Base-by-base conservation (phyloP, 2,797 vertebrate genomes). In the Phrynocephalus forsythii region DNA sequence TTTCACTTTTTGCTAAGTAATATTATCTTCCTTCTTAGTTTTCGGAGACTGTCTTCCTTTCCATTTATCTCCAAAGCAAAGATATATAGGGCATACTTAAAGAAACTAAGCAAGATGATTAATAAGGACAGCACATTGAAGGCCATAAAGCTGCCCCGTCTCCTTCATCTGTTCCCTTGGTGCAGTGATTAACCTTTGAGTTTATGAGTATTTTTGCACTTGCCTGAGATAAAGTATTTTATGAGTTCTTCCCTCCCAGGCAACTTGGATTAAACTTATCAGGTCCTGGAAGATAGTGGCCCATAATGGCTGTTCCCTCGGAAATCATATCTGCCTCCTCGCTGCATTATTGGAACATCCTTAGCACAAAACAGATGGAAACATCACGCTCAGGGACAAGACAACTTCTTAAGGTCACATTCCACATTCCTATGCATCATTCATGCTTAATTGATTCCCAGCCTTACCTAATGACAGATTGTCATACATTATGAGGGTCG, bases 181-280 rank as follows among this genome's bases (percentile, higher is more conserved):
- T 90, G 94, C 92, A 95, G 95, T 96, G 94, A 97, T 97, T 97
- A 97, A 97, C 96, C 96, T 97, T 97, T 97, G 96, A 94, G 92
- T 97, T 97, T 97, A 97, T 97, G 96, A 95, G 94, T 95, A 96
- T 92, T 96, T 97, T 96, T 96, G 90, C 94, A 95, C 93, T 97
- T 95, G 89, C 94, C 91, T 96, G 93, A 95, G 92, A 96, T 97
- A 96, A 97, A 97, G 94, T 95, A 94, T 96, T 97, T 97, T 97
- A 97, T 95, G 93, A 95, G 94, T 97, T 96, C 91, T 95, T 96
- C 90, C 95, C 96, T 97, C 93, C 95, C 94, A 95, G 96, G 96
- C 96, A 97, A 96, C 93, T 95, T 96, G 95, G 89, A 96, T 97
- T 96, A 96, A 96, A 97, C 78, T 96, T 95, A 96, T 94, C 94